Evolutionary conservation across 1,140 invertebrate species (phyloP).

Genomic region (Ctenoplectra terminalis): DNA sequence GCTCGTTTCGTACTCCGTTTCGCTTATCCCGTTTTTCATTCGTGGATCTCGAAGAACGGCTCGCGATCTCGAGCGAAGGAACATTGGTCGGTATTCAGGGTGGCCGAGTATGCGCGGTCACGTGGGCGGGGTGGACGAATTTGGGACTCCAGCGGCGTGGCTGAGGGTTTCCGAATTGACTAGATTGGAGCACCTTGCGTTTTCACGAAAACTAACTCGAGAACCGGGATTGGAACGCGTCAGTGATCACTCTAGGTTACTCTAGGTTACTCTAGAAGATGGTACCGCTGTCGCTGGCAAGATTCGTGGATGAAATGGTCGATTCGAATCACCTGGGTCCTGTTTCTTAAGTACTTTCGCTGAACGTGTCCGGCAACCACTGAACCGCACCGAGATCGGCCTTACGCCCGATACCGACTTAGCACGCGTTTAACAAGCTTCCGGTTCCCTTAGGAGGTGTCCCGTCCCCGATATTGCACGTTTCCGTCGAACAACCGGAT

Average conservation of each 20-base stretch:
- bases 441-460: neutral
- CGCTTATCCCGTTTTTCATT: too few relatives aligned
- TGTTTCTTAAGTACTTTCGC: conserved; percentile 10
- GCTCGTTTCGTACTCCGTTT: too few relatives aligned
- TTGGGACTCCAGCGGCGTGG: conserved; percentile 37
- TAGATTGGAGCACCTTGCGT: conserved; percentile 61
- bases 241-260: too few relatives aligned
- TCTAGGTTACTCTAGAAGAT: too few relatives aligned
- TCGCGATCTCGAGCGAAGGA: neutral
- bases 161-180: conserved; percentile 59
- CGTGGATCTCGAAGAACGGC: neutral
- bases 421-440: neutral
- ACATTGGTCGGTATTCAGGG: neutral
- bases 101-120: neutral
- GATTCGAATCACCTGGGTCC: conserved; percentile 9
- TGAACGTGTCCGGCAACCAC: conserved; percentile 13
- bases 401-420: neutral
- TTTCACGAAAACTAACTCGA: conserved; percentile 31
- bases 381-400: conserved; percentile 38
- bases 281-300: neutral
- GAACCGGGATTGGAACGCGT: conserved; percentile 37
- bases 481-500: conserved; percentile 38
- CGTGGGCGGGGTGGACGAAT: conserved; percentile 20
- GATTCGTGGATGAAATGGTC: neutral
- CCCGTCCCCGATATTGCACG: conserved; percentile 73